Evolutionary conservation across 2,888 invertebrate species (phyloP), one percentile per base, ranked within the genome.

Genomic region (Tuta absoluta): DNA sequence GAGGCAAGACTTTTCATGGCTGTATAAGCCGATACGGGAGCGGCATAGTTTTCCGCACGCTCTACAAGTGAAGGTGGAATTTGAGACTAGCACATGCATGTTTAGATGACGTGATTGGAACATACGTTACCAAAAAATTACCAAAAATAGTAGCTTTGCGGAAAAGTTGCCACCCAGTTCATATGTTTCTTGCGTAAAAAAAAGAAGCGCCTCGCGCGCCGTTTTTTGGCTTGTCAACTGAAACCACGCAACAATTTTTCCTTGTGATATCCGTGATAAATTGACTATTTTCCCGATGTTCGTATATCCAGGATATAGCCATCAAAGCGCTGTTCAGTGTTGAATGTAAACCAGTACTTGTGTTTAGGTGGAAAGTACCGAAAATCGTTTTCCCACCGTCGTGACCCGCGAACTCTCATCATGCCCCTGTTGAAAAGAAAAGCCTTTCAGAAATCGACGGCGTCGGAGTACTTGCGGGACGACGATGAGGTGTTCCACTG

Each of bases 401-500:
- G 81, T 79, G 86, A 87, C 82, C 87, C 85, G 85, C 87, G 82
- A 87, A 83, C 85, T 85, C 85, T 75, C 81, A 93, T 89, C 89
- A 97, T 97, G 97, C 97, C 97, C 91, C 93, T 96, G 78, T 92
- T 96, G 77, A 94, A 95, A 92, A 95, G 95, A 91, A 95, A 95
- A 92, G 93, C 93, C 80, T 96, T 97, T 91, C 93, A 93, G 83
- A 94, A 93, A 86, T 93, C 93, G 73, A 90, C 93, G 79, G 93
- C 93, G 78, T 95, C 96, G 67, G 92, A 93, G 76, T 94, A 94
- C 85, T 92, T 99, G 73, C 93, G 94, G 71, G 96, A 97, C 79
- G 96, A 97, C 77, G 98, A 98, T 80, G 96, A 97, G 87, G 97
- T 99, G 62, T 99, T 98, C 90, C 96, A 95, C 87, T 98, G 98